phyloP scores from a whole-genome alignment of 2,888 invertebrate genomes.

The Parelbella ahira region DNA sequence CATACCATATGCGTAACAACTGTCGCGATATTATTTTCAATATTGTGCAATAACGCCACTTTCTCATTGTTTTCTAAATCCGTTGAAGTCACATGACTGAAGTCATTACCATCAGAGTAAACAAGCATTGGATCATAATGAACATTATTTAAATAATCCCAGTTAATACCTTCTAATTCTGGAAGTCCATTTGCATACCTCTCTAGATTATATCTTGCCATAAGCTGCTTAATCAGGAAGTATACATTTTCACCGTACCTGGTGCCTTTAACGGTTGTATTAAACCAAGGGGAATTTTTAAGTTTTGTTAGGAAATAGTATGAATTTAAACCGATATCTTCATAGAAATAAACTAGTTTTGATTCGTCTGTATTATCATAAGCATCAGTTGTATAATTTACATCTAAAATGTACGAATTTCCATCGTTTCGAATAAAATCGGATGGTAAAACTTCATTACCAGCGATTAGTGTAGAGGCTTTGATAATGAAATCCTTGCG shows the following conservation, averaged over 20 bases:
- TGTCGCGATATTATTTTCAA: conserved; percentile 54
- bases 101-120: conserved; percentile 83
- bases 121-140: conserved; percentile 82
- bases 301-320: conserved; percentile 82
- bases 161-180: conserved; percentile 77
- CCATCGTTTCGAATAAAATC: conserved; percentile 56
- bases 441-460: conserved; percentile 43
- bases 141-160: conserved; percentile 63
- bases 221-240: conserved; percentile 83
- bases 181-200: conserved; percentile 84
- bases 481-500: conserved; percentile 80
- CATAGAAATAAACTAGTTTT: conserved; percentile 84
- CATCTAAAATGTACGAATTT: conserved; percentile 56
- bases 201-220: conserved; percentile 85
- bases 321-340: conserved; percentile 84
- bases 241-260: conserved; percentile 83
- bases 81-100: conserved; percentile 75
- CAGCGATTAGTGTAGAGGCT: conserved; percentile 51
- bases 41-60: conserved; percentile 47
- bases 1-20: conserved; percentile 59
- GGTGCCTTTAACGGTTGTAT: conserved; percentile 41
- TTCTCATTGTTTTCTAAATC: conserved; percentile 54
- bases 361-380: conserved; percentile 73
- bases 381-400: conserved; percentile 63
- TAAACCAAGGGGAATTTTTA: conserved; percentile 79